Evolutionary conservation across 2,888 invertebrate species (phyloP), one percentile per base, ranked within the genome.

Genomic region (Macropis europaea): DNA sequence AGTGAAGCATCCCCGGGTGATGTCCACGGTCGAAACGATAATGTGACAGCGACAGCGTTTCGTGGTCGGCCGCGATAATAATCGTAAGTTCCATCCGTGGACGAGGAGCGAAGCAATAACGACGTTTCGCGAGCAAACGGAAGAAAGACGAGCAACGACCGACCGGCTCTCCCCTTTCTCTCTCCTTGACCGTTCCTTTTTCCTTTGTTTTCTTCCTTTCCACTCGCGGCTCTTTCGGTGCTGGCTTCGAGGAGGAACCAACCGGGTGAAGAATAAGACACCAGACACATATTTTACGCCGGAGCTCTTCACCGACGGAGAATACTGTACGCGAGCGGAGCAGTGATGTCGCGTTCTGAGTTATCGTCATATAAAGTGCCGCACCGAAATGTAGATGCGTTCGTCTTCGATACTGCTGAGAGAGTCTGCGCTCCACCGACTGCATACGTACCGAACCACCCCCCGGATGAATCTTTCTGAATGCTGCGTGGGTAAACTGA

Each of bases 241-340:
- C 40, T 56, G 72, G 54, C 67, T 77, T 66, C 62, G n/a, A 56
- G 47, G 61, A 73, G 69, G 70, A 75, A 71, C 79, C 83, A 86
- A 86, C 83, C 87, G 87, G 85, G 85, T 88, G 88, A 90, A 88
- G 89, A 89, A 89, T 88, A 89, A 87, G 88, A 89, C 84, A 84
- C 87, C 87, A 89, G 88, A 88, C 89, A 84, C 87, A 88, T 90
- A 89, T 87, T 87, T 89, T 57, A 80, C 80, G 73, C 76, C 77
- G 79, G 80, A 70, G 76, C 76, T 77, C 81, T 75, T 84, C 84
- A 83, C 79, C 79, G 62, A 57, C 76, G 72, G 64, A 60, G 78
- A 71, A 74, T 73, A 80, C 71, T 70, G 73, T 59, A 30, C 71
- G 69, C 77, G 57, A 54, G 47, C 76, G 73, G n/a, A 72, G 76